Evolutionary conservation across 2,888 invertebrate species (phyloP).

Genomic region (Drosophila pegasa): DNA sequence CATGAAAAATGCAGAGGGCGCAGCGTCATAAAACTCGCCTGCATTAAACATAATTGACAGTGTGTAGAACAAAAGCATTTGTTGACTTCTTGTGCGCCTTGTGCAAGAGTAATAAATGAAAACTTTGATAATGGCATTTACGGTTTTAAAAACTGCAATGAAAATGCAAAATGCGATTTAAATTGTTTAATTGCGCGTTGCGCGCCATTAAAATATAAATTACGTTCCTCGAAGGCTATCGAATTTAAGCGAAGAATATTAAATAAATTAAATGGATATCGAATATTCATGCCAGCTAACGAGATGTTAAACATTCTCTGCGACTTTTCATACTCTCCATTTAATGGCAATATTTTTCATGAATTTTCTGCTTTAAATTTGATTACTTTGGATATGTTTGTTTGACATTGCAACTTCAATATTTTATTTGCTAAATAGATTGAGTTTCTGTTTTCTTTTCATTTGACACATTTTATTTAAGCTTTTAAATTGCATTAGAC

Average conservation of each 20-base stretch:
- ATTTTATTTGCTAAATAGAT: too few species aligned
- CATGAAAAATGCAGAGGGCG: conserved; percentile 24
- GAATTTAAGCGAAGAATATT: conserved; percentile 1
- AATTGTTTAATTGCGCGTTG: conserved; percentile 39
- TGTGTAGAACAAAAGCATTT: conserved; percentile 22
- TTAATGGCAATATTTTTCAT: background rate
- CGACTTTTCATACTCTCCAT: background rate
- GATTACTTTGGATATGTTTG: background rate
- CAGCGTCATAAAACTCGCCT: conserved; percentile 30
- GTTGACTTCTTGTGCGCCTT: background rate
- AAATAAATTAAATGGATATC: conserved; percentile 5
- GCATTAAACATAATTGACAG: conserved; percentile 54
- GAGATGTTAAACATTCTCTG: background rate
- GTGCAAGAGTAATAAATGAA: conserved; percentile 1
- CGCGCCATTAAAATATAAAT: conserved; percentile 1
- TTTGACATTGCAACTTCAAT: background rate
- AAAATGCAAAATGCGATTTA: conserved; percentile 18
- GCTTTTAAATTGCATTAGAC: background rate
- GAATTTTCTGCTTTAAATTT: background rate
- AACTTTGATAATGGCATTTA: background rate
- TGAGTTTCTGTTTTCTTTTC: background rate
- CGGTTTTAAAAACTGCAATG: conserved; percentile 5
- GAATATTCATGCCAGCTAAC: background rate
- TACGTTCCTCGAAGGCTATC: background rate
- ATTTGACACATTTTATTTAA: background rate